Percentiles rank a stretch among this genome's conserved stretches.
These are phyloP conservation scores for Phortica magna DNA, from an alignment of 2,888 invertebrate genomes.

Conservation along the genomic window DNA sequence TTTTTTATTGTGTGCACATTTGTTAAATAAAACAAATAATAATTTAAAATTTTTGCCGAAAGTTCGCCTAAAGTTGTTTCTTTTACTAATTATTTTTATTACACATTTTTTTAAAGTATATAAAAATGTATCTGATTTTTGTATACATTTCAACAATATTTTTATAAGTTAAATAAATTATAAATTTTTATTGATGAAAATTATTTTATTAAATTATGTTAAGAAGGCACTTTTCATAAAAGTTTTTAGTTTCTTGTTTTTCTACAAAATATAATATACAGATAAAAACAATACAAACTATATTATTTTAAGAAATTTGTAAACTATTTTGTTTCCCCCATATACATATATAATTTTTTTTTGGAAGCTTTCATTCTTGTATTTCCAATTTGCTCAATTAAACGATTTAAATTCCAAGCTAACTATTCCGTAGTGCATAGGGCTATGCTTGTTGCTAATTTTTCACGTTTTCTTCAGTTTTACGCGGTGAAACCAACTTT, in stretches of 20 bases:
- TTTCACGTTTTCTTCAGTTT: too few species aligned
- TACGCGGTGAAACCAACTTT: too few species aligned
- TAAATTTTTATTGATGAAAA: slow-evolving; percentile 51
- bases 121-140: slow-evolving; percentile 51
- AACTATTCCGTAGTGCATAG: too few species aligned
- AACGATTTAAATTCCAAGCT: too few species aligned
- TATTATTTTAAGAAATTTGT: not conserved
- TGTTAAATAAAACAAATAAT: slow-evolving; percentile 44
- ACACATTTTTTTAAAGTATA: slow-evolving; percentile 50
- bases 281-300: not conserved
- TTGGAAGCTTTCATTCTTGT: too few species aligned
- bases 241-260: slow-evolving; percentile 24
- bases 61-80: slow-evolving; percentile 62
- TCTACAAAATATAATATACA: slow-evolving; percentile 22
- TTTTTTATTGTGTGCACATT: slow-evolving; percentile 64
- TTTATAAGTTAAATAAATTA: slow-evolving; percentile 46
- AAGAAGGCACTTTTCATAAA: slow-evolving; percentile 40
- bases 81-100: not conserved
- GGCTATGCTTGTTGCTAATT: too few species aligned
- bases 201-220: slow-evolving; percentile 33
- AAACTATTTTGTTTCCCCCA: too few species aligned
- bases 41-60: slow-evolving; percentile 69
- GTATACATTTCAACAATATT: slow-evolving; percentile 38
- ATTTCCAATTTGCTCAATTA: too few species aligned
- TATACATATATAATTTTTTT: too few species aligned